Base-by-base conservation (phyloP, 2,113 vertebrate species). In the Scophthalmus maximus region DNA sequence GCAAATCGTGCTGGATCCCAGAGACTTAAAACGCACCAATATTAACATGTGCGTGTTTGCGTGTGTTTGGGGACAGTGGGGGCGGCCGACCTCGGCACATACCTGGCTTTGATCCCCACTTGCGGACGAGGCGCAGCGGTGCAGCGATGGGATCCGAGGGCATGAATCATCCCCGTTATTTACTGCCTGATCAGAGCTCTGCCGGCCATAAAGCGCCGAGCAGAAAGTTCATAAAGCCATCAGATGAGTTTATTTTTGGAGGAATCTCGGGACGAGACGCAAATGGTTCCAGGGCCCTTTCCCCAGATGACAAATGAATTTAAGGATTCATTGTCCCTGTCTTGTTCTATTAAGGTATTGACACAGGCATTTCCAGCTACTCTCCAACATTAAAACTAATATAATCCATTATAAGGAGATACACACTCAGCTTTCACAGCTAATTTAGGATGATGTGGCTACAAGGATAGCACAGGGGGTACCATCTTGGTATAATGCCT, bases 101-200 rank as follows among this genome's bases (percentile, higher is more conserved):
- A 72, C 65, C 82, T 76, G 77, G 71, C 83, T 79, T 68, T 74
- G 74, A 85, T 83, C 61, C 25, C 20, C 17, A 18, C 38, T 68
- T 32, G 51, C 6, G n/a, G 64, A 66, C 55, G 53, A 75, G 81
- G 46, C 47, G 0, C 73, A 42, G 51, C n/a, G 6, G 55, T 61
- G 70, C 67, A 81, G 64, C 20, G 17, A 18, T 22, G 32, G 42
- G 62, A 72, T 50, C 25, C 25, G 8, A 58, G 27, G 5, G 25
- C 68, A 74, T 85, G 72, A 67, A 66, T 85, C 78, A 49, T 32
- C 20, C n/a, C n/a, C 8, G 72, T 78, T 90, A 83, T 87, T 88
- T 79, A 78, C 66, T 46, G 29, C 84, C 46, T 59, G 23, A 74
- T 82, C 61, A 29, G 57, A 66, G 15, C 42, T n/a, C 38, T 51